phyloP scores from a whole-genome alignment of 2,888 invertebrate genomes.

The Crocallis elinguaria region DNA sequence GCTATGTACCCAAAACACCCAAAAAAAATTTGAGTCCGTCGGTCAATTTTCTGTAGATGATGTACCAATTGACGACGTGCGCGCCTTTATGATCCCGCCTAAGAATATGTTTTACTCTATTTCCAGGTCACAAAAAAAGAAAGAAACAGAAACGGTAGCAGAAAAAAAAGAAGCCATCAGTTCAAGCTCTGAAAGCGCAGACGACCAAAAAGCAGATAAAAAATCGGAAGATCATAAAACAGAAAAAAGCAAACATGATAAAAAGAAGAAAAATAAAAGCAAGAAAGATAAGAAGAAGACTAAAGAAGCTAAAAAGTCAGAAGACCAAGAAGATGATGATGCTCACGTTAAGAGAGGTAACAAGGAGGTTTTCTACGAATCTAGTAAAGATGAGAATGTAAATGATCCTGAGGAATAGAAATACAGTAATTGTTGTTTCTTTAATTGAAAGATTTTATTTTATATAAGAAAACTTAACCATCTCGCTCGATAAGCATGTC shows the following conservation, averaged over 20 bases:
- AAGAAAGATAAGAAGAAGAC: constrained; percentile 35
- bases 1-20: too few relatives aligned
- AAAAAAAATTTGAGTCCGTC: too few relatives aligned
- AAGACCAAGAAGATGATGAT: constrained; percentile 23
- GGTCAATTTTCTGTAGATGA: too few relatives aligned
- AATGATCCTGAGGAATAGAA: constrained; percentile 65
- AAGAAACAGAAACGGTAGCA: not conserved
- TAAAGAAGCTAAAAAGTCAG: constrained; percentile 30
- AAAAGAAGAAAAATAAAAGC: constrained; percentile 32
- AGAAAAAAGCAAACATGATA: constrained; percentile 36
- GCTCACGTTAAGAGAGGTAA: constrained; percentile 20
- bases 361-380: constrained; percentile 61
- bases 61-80: too few relatives aligned
- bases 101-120: not conserved
- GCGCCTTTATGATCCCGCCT: too few relatives aligned
- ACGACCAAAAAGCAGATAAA: constrained; percentile 35
- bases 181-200: constrained; percentile 33
- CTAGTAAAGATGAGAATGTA: constrained; percentile 72
- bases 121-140: not conserved
- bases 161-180: constrained; percentile 16
- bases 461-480: not conserved
- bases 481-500: constrained; percentile 55
- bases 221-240: constrained; percentile 30
- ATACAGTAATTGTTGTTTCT: constrained; percentile 37
- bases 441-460: not conserved